Conservation (phyloP, 2,797 vertebrate genomes). For the Tokudaia muenninki region DNA sequence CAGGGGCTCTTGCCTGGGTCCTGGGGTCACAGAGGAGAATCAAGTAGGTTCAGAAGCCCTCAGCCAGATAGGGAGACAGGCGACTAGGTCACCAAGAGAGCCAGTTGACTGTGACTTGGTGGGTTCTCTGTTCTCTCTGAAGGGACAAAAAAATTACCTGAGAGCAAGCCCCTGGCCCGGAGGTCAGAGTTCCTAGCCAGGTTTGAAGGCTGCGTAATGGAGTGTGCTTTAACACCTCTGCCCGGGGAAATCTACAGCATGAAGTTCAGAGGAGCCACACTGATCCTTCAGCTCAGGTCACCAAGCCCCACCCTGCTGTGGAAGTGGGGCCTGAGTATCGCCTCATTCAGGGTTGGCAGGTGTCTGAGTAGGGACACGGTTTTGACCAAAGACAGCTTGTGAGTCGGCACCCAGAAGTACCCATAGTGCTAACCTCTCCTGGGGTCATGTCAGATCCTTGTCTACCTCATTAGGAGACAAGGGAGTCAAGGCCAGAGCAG, state of each 20-base stretch:
- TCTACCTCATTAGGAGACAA: background rate
- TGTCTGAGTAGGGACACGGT: background rate
- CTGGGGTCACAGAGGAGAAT: background rate
- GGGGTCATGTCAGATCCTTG: background rate
- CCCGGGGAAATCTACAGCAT: background rate
- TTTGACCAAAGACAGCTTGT: background rate
- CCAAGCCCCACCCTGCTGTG: background rate
- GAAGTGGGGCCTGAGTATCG: background rate
- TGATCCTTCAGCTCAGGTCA: background rate
- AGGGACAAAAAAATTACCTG: conserved; percentile 63
- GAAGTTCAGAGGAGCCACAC: background rate
- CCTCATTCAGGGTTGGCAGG: background rate
- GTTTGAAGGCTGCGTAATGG: conserved; percentile 81
- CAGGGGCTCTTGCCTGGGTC: background rate
- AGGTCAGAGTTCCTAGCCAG: conserved; percentile 69
- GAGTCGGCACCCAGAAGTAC: background rate
- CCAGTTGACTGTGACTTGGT: background rate
- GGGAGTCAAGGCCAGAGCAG: background rate
- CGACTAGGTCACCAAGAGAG: background rate
- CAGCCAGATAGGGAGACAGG: background rate
- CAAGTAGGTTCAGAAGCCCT: background rate
- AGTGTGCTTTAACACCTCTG: conserved; percentile 73
- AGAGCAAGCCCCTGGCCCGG: conserved; percentile 67
- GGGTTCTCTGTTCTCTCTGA: background rate
- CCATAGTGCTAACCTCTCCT: background rate